phyloP scores from a whole-genome alignment of 2,113 vertebrate species.

The Butastur rufipennis region DNA sequence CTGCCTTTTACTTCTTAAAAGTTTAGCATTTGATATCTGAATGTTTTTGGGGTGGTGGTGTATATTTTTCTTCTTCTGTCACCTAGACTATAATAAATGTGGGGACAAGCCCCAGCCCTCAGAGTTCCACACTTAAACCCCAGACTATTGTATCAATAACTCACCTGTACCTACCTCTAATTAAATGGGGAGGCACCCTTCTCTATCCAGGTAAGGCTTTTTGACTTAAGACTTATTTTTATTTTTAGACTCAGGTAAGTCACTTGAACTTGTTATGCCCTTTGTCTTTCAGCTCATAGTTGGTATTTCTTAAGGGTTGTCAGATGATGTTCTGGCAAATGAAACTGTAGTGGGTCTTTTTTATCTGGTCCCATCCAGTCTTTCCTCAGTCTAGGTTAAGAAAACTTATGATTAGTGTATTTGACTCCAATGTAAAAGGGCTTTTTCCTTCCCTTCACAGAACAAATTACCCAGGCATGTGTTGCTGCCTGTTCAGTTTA shows the following conservation, averaged over 20 bases:
- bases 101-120: background rate
- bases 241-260: background rate
- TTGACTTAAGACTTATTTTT: background rate
- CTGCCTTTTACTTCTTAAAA: background rate
- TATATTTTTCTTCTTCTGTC: background rate
- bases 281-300: background rate
- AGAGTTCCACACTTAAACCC: background rate
- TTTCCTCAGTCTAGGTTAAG: background rate
- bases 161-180: background rate
- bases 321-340: background rate
- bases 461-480: background rate
- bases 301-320: background rate
- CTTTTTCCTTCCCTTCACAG: background rate
- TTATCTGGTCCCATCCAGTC: background rate
- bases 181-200: background rate
- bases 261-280: background rate
- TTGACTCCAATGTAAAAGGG: background rate
- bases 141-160: fast-evolving
- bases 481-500: background rate
- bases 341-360: background rate
- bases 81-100: no score
- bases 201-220: background rate
- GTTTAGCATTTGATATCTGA: background rate
- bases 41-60: background rate
- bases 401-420: background rate